Conservation (phyloP, 2,113 vertebrate species). For the Antechinus flavipes region DNA sequence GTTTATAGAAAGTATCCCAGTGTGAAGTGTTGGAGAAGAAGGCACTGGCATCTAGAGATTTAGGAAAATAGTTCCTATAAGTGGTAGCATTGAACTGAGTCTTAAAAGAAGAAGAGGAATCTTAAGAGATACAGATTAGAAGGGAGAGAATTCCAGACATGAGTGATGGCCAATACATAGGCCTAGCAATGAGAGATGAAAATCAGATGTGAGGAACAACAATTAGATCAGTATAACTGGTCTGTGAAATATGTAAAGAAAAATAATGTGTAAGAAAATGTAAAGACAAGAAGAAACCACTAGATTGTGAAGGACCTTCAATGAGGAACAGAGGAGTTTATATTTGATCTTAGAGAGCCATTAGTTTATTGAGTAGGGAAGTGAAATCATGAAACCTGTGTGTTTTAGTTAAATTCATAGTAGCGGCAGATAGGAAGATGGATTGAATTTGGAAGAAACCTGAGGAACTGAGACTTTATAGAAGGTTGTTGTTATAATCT, state of each 20-base stretch:
- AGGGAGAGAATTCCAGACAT: background rate
- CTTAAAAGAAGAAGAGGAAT: background rate
- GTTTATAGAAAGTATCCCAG: background rate
- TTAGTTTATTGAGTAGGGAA: background rate
- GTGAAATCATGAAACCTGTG: background rate
- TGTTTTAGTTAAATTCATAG: background rate
- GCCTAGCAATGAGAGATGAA: background rate
- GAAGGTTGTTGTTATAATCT: background rate
- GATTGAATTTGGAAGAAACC: background rate
- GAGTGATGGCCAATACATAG: background rate
- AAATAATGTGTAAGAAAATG: background rate
- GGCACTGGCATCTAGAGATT: background rate
- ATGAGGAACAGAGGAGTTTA: background rate
- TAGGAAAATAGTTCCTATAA: background rate
- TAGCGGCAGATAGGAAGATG: background rate
- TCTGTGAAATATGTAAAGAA: background rate
- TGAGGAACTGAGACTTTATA: background rate
- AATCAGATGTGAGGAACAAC: background rate
- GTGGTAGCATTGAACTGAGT: background rate
- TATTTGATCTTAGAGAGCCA: no score
- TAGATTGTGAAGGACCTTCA: background rate
- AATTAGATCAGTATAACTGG: background rate
- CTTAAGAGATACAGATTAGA: background rate
- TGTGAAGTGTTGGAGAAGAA: background rate
- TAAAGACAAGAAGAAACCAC: background rate